Base-by-base conservation (phyloP, 2,797 vertebrate species). In the Darevskia nairensis region DNA sequence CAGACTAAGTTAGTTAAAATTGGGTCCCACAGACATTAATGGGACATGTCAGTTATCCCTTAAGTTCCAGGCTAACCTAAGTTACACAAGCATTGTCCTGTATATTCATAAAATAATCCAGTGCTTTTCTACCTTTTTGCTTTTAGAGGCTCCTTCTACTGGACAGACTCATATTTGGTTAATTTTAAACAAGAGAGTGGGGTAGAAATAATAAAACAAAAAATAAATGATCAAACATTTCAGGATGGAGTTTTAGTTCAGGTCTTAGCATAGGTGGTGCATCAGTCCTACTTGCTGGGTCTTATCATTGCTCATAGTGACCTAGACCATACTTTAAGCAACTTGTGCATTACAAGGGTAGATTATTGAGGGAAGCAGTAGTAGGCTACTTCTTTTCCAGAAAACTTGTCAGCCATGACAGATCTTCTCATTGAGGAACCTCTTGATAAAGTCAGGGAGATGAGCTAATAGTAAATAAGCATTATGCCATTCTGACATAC, bases 401-500 rank as follows among this genome's bases (percentile, higher is more conserved):
- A 27, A 46, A 77, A 41, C 25, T 50, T 72, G 19, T 32, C 21
- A 50, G 44, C 6, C 44, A 32, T 8, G 8, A 25, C 61, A 25
- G n/a, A 23, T 3, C 46, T 55, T 25, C 2, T 55, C 68, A 72
- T 11, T 82, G 76, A 91, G 25, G 50, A 92, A 79, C 13, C 7
- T 55, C 29, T 68, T 68, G 61, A 17, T n/a, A 32, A 86, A 86
- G 83, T 91, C 89, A 85, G 13, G 77, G 84, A 23, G 85, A 79
- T 89, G 89, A 95, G 91, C 32, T 93, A 90, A 75, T 87, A 72
- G n/a, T 86, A 93, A 90, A 93, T 90, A 87, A 93, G 74, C 55
- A 86, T 88, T 91, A 61, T 90, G 82, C 46, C 86, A 91, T 19
- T 64, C 61, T 64, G 55, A 91, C 41, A 23, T 44, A 76, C 44